A percentile compares a stretch with the other conserved stretches of the same genome.
These are phyloP conservation scores for Apeira syringaria DNA, from an alignment of 2,888 invertebrate species.

Conservation along the genomic window DNA sequence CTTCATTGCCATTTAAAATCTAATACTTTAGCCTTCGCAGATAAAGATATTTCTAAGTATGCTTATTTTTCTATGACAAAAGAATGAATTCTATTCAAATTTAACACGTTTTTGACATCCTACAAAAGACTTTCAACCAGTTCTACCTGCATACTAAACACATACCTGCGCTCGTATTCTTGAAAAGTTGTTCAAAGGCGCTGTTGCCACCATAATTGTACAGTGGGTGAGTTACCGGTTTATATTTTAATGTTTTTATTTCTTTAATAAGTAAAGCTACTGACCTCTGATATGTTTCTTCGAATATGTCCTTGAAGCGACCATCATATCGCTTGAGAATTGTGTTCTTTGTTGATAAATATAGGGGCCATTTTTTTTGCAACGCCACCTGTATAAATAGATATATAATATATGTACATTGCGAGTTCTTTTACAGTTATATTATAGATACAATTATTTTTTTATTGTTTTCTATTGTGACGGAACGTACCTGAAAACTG, in stretches of 20 bases:
- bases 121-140: constrained; percentile 18
- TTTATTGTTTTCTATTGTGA: constrained; percentile 5
- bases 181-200: constrained; percentile 14
- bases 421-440: constrained; percentile 2
- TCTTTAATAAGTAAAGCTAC: constrained; percentile 18
- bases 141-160: constrained; percentile 23
- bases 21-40: too few relatives aligned
- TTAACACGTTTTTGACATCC: constrained; percentile 1
- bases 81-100: constrained; percentile 7
- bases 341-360: constrained; percentile 95
- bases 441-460: constrained; percentile 9
- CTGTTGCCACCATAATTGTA: constrained; percentile 8
- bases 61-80: too few relatives aligned
- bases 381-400: constrained; percentile 85
- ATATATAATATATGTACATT: constrained; percentile 4
- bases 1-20: too few relatives aligned
- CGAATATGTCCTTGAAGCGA: constrained; percentile 95
- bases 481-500: constrained; percentile 87
- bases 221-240: constrained; percentile 16
- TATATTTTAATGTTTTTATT: constrained; percentile 9
- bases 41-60: too few relatives aligned
- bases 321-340: constrained; percentile 95
- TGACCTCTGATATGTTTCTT: constrained; percentile 93
- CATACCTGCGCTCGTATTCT: constrained; percentile 22
- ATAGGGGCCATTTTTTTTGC: constrained; percentile 94